A percentile compares a stretch with the other conserved stretches of the same genome.
Conservation (phyloP, 2,113 vertebrate genomes). For the Calyptommatus sinebrachiatus region DNA sequence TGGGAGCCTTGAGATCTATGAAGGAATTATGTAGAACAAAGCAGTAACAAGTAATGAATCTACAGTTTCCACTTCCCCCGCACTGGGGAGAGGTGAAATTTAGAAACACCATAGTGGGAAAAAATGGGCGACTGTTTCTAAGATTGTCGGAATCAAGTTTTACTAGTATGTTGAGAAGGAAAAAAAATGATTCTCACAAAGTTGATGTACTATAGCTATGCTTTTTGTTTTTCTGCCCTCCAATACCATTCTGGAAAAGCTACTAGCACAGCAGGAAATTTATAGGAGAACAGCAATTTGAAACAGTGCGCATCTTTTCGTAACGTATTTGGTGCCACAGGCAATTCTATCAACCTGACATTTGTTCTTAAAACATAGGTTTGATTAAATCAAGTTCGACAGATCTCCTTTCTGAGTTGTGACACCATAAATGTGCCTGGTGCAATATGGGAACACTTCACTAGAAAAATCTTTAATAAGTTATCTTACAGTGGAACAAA, state of each 20-base stretch:
- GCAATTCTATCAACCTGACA: conserved; percentile 50
- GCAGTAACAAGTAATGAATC: neutral
- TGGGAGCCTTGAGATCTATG: neutral
- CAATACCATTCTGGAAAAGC: conserved; percentile 45
- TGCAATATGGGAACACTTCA: conserved; percentile 27
- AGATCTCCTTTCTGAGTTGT: conserved; percentile 45
- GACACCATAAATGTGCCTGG: conserved; percentile 37
- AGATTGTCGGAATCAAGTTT: conserved; percentile 16
- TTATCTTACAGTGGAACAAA: conserved; percentile 36
- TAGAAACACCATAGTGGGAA: neutral
- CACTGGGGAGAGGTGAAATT: neutral
- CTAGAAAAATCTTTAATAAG: conserved; percentile 52
- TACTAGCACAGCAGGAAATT: conserved; percentile 51
- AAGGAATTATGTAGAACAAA: neutral
- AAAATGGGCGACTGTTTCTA: neutral
- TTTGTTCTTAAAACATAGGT: conserved; percentile 53
- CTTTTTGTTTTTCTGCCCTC: conserved; percentile 43
- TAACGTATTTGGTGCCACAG: conserved; percentile 52
- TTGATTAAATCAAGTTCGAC: conserved; percentile 46
- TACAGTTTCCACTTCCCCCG: neutral
- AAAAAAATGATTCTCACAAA: conserved; percentile 32
- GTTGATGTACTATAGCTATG: conserved; percentile 49
- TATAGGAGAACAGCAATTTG: conserved; percentile 40
- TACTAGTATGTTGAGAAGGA: conserved; percentile 17
- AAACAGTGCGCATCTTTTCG: conserved; percentile 44